Conservation (phyloP, 2,888 invertebrate genomes). For the Papilio demoleus region DNA sequence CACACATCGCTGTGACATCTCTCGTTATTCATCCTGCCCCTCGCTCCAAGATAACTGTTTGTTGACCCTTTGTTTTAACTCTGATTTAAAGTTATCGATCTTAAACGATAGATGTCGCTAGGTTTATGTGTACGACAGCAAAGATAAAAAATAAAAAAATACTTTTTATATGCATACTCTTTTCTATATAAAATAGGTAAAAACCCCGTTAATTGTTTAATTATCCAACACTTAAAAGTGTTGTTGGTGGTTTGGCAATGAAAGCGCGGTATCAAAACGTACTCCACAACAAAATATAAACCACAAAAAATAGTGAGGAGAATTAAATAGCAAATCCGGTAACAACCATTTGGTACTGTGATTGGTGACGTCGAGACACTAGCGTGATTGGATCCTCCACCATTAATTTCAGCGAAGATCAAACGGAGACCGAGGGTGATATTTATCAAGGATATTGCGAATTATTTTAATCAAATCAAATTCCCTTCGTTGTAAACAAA, state of each 20-base stretch:
- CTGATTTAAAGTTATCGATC: conserved; percentile 44
- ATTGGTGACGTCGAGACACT: conserved; percentile 65
- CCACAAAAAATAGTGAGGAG: conserved; percentile 8
- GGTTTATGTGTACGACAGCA: background rate
- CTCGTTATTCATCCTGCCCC: conserved; percentile 80
- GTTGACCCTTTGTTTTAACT: conserved; percentile 60
- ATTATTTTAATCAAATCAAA: conserved; percentile 84
- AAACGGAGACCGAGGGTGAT: conserved; percentile 83
- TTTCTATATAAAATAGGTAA: no score
- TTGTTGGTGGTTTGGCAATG: conserved; percentile 26
- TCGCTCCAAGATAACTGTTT: conserved; percentile 71
- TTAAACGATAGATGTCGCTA: conserved; percentile 39
- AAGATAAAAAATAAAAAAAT: no score
- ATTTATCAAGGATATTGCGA: conserved; percentile 84
- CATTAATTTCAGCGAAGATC: conserved; percentile 82
- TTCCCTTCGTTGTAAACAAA: conserved; percentile 84
- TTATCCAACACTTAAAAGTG: conserved; percentile 10
- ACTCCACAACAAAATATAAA: background rate
- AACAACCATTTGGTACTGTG: conserved; percentile 43
- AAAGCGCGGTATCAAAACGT: conserved; percentile 7
- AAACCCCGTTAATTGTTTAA: background rate
- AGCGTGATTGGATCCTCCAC: conserved; percentile 82
- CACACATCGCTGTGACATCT: conserved; percentile 81
- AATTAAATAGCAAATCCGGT: conserved; percentile 16
- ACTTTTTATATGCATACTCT: no score